Percentiles rank a stretch among this genome's conserved stretches.
Conservation (phyloP, 2,113 vertebrate genomes). For the Sakesphorus luctuosus region DNA sequence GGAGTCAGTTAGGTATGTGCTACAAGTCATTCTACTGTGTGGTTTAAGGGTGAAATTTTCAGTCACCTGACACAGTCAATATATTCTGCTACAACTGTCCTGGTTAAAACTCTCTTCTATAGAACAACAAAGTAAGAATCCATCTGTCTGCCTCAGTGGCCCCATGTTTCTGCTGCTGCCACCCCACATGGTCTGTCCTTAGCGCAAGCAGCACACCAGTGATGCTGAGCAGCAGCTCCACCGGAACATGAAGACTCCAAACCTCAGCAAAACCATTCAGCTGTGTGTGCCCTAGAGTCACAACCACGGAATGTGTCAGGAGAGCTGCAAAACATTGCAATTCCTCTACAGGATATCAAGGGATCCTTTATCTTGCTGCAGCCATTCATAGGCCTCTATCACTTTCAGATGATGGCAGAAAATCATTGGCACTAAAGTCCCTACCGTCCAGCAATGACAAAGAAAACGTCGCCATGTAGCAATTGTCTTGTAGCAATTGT, state of each 20-base stretch:
- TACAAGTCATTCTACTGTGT: conserved; percentile 2
- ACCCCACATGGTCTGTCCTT: background rate
- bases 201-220: background rate
- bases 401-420: conserved; percentile 77
- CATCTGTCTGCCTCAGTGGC: background rate
- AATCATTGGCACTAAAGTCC: conserved; percentile 74
- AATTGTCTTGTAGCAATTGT: conserved; percentile 61
- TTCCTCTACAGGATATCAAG: conserved; percentile 39
- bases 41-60: conserved; percentile 16
- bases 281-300: conserved; percentile 2
- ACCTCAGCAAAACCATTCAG: conserved; percentile 45
- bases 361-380: conserved; percentile 70
- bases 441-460: conserved; percentile 72
- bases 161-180: background rate
- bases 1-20: background rate
- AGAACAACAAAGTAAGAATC: background rate
- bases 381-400: conserved; percentile 68
- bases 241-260: background rate
- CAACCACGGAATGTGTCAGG: background rate
- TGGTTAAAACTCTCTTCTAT: background rate
- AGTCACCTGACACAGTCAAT: background rate
- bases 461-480: conserved; percentile 61
- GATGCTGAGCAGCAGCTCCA: background rate
- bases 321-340: conserved; percentile 46
- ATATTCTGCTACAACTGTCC: background rate